A percentile compares a stretch with the other conserved stretches of the same genome.
These are phyloP conservation scores for Physeter macrocephalus DNA, from an alignment of 2,113 vertebrate species.

Conservation along the genomic window DNA sequence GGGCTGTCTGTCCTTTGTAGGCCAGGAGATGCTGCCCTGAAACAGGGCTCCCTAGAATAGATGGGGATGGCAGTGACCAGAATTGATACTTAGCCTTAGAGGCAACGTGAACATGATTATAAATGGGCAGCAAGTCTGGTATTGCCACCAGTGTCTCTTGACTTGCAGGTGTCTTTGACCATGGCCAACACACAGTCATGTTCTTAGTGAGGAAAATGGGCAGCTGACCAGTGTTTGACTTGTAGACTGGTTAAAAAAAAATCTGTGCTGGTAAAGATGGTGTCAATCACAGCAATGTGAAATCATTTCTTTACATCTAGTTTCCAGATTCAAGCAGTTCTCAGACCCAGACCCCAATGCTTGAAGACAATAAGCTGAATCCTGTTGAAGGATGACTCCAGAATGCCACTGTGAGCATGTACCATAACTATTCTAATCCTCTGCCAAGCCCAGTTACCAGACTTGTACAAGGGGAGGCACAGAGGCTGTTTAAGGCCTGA, in stretches of 20 bases:
- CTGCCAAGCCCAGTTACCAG: not conserved
- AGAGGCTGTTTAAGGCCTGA: not conserved
- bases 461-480: not conserved
- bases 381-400: not conserved
- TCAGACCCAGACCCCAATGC: not conserved
- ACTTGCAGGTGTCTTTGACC: not conserved
- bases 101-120: not conserved
- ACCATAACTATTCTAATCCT: not conserved
- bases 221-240: not conserved
- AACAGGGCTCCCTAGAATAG: not conserved
- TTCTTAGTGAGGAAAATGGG: not conserved
- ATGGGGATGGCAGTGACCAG: not conserved
- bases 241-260: not conserved
- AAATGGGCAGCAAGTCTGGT: not conserved
- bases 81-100: not conserved
- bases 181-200: not conserved
- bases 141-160: not conserved
- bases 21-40: not conserved
- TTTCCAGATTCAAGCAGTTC: not conserved
- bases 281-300: not conserved
- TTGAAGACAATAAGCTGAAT: not conserved
- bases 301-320: not conserved
- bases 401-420: not conserved
- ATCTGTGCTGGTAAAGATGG: not conserved
- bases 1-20: not conserved